Evolutionary conservation across 2,797 vertebrate genomes (phyloP).

Genomic region (Enteromius argenteus): DNA sequence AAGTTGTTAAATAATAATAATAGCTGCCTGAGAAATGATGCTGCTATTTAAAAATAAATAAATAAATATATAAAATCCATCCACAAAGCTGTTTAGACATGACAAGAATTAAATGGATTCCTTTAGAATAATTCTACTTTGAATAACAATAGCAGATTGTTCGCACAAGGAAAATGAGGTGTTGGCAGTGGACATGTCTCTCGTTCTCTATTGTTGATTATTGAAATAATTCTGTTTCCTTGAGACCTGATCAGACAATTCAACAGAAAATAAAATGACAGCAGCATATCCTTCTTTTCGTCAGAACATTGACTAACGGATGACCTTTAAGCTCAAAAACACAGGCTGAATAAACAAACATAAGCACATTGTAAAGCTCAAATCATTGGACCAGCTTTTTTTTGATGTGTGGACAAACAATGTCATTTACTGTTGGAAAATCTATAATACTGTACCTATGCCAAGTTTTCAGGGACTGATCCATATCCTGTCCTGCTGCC

Average conservation of each 20-base stretch:
- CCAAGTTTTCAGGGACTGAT: conserved; percentile 59
- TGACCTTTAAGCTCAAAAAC: neutral
- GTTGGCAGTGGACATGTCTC: conserved; percentile 66
- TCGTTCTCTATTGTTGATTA: conserved; percentile 71
- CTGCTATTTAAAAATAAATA: conserved; percentile 2
- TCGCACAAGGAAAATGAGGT: conserved; percentile 69
- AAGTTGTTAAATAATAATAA: conserved; percentile 34
- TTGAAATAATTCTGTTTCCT: conserved; percentile 72
- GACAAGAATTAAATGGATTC: conserved; percentile 29
- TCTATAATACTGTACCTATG: conserved; percentile 61
- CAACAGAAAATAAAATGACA: conserved; percentile 62
- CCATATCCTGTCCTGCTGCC: conserved; percentile 49
- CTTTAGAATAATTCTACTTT: conserved; percentile 20
- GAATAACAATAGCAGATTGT: conserved; percentile 68
- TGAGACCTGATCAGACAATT: conserved; percentile 64
- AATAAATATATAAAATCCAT: neutral
- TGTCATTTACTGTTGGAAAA: conserved; percentile 65
- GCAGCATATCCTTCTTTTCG: conserved; percentile 15
- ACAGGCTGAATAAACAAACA: neutral
- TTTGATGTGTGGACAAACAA: conserved; percentile 34
- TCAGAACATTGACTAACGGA: conserved; percentile 6
- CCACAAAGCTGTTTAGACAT: conserved; percentile 19
- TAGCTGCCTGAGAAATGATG: neutral
- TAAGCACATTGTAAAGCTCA: conserved; percentile 1
- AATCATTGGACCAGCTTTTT: neutral